These are phyloP conservation scores for Amblyornis subalaris DNA, from an alignment of 2,113 vertebrate species.

Conservation along the genomic window DNA sequence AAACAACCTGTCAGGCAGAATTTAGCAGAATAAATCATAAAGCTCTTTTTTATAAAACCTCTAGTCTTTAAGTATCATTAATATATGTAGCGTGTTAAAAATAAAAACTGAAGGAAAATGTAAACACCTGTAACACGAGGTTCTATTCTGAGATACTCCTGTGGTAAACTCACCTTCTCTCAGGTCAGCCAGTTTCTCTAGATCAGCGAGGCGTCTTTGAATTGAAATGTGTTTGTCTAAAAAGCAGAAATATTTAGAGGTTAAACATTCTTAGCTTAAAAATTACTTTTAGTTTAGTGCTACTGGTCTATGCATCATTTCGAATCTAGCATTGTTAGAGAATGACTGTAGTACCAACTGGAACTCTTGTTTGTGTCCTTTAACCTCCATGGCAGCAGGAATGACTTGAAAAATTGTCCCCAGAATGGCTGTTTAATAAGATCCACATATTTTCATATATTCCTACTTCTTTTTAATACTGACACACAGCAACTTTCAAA, in stretches of 20 bases:
- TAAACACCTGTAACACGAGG: conserved; percentile 47
- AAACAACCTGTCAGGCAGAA: background rate
- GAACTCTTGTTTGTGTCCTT: background rate
- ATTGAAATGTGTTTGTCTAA: conserved; percentile 92
- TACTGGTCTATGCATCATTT: background rate
- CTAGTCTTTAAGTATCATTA: background rate
- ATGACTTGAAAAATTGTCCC: background rate
- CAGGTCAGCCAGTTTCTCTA: conserved; percentile 84
- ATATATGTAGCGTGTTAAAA: background rate
- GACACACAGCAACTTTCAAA: background rate
- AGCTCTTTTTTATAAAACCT: background rate
- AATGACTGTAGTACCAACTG: fast-evolving
- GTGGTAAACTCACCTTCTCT: conserved; percentile 72
- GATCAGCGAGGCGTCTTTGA: conserved; percentile 83
- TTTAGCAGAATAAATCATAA: background rate
- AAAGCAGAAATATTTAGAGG: conserved; percentile 32
- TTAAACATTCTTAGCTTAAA: background rate
- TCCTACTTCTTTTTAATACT: background rate
- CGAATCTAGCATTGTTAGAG: background rate
- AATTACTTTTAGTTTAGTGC: background rate
- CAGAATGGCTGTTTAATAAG: background rate
- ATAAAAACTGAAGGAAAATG: background rate
- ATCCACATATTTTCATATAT: background rate
- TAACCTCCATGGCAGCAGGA: background rate
- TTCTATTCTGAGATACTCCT: conserved; percentile 23